phyloP scores from a whole-genome alignment of 2,797 vertebrate genomes.

The Galagoides demidoff region DNA sequence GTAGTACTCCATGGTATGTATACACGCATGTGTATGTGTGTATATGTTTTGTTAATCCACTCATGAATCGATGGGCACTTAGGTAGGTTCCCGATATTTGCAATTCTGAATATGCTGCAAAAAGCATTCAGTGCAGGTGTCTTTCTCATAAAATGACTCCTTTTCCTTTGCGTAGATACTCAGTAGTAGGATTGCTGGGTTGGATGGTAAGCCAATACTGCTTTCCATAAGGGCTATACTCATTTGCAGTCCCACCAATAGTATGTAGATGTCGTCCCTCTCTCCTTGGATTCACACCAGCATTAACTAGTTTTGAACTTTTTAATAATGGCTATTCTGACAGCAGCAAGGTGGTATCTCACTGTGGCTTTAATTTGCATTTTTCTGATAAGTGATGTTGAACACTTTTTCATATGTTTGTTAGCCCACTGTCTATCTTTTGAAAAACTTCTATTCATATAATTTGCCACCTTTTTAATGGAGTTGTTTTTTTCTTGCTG shows the following conservation, averaged over 20 bases:
- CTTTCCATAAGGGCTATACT: neutral
- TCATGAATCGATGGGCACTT: neutral
- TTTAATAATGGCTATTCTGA: neutral
- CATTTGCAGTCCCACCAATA: neutral
- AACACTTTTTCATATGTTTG: neutral
- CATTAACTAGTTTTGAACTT: neutral
- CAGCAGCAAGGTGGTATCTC: neutral
- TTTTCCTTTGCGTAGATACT: too few relatives aligned
- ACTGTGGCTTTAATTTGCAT: neutral
- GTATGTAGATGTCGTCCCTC: too few relatives aligned
- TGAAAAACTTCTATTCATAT: neutral
- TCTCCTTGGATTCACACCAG: neutral
- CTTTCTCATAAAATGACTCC: neutral
- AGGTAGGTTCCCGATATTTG: neutral
- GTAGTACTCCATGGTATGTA: neutral
- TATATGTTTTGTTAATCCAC: neutral
- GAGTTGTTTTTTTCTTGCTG: neutral
- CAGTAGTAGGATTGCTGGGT: neutral
- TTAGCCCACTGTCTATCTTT: neutral
- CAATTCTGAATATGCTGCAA: neutral
- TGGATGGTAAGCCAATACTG: neutral
- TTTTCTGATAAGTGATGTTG: neutral
- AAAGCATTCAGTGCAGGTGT: neutral
- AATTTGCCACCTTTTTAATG: neutral
- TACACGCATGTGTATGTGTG: too few relatives aligned